phyloP scores from a whole-genome alignment of 2,797 vertebrate genomes.

The Etheostoma nigrum region DNA sequence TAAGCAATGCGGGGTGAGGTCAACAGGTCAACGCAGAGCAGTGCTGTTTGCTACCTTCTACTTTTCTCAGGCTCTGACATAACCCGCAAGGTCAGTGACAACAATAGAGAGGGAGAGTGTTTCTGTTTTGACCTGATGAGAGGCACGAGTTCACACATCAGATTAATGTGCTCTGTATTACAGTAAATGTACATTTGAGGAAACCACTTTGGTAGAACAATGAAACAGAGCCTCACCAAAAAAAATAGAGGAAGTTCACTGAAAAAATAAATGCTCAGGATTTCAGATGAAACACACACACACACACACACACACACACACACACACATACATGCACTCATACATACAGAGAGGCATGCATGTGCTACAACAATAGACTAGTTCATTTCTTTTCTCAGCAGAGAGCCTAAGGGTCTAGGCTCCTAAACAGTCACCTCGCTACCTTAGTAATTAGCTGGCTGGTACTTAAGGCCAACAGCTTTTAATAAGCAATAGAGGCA shows the following conservation, averaged over 20 bases:
- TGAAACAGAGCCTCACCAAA: conserved; percentile 62
- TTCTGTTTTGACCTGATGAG: conserved; percentile 71
- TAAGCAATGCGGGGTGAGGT: conserved; percentile 44
- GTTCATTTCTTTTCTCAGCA: conserved; percentile 57
- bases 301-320: conserved; percentile 14
- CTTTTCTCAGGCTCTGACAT: conserved; percentile 73
- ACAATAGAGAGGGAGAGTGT: conserved; percentile 72
- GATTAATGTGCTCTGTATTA: conserved; percentile 73
- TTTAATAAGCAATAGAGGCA: conserved; percentile 89
- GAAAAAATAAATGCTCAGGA: conserved; percentile 65
- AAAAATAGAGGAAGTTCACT: conserved; percentile 70
- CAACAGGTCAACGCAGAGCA: conserved; percentile 56
- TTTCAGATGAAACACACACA: conserved; percentile 37
- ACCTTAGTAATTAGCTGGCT: conserved; percentile 84
- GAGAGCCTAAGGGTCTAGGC: conserved; percentile 67
- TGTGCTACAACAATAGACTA: conserved; percentile 68
- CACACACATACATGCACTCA: conserved; percentile 12
- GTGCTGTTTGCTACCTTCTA: conserved; percentile 50
- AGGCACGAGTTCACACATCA: conserved; percentile 64
- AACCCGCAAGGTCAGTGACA: conserved; percentile 74
- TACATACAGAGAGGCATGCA: conserved; percentile 27
- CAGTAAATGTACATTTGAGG: conserved; percentile 74
- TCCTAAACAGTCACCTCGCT: conserved; percentile 75
- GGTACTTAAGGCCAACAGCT: conserved; percentile 89
- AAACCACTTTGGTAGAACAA: conserved; percentile 81